Conservation (phyloP, 2,797 vertebrate genomes). For the Cephalopachus bancanus region DNA sequence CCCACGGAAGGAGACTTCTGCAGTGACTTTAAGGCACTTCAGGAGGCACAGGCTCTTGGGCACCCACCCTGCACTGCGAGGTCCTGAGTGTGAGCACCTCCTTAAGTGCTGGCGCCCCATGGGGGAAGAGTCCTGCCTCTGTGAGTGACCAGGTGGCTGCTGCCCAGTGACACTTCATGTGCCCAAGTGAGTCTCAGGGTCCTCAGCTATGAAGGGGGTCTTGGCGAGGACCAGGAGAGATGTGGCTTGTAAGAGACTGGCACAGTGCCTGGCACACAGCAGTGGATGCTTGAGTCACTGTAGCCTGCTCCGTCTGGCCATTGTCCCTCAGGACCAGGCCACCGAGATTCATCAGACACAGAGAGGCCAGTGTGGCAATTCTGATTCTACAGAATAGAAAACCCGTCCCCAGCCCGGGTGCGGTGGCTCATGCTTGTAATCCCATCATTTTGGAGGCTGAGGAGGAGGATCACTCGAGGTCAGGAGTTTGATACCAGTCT, state of each 20-base stretch:
- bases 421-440: too few relatives aligned
- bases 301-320: too few relatives aligned
- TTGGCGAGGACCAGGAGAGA: neutral
- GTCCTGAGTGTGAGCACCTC: neutral
- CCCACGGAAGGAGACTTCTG: neutral
- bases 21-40: neutral
- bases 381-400: neutral
- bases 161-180: neutral
- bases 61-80: fast-evolving
- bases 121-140: neutral
- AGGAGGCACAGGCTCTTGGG: neutral
- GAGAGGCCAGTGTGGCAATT: neutral
- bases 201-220: neutral
- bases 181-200: neutral
- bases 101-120: neutral
- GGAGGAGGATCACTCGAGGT: too few relatives aligned
- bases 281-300: too few relatives aligned
- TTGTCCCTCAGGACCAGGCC: too few relatives aligned
- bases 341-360: neutral
- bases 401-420: too few relatives aligned
- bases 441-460: too few relatives aligned
- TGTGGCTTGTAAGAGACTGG: fast-evolving
- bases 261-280: too few relatives aligned
- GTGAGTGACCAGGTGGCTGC: neutral
- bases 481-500: too few relatives aligned